Evolutionary conservation across 2,113 vertebrate genomes (phyloP).

Genomic region (cattle (Bos taurus)): DNA sequence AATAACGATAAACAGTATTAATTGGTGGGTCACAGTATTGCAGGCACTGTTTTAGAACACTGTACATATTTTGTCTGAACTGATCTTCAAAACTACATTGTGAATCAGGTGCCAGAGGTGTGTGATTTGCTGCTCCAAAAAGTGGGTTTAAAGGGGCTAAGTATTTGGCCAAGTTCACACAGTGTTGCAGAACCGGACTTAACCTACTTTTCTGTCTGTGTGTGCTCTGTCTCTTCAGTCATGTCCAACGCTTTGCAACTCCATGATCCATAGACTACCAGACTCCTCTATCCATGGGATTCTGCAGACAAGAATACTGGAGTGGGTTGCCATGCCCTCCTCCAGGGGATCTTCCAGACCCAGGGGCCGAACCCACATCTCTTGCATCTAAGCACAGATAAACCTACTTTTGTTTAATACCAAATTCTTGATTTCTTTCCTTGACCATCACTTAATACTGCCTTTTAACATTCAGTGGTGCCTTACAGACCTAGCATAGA

Average conservation of each 20-base stretch:
- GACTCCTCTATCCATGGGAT: background rate
- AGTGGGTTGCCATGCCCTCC: background rate
- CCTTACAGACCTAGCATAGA: background rate
- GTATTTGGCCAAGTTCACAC: background rate
- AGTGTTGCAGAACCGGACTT: background rate
- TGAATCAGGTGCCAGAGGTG: background rate
- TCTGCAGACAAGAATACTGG: background rate
- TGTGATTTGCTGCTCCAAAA: background rate
- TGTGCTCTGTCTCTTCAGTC: background rate
- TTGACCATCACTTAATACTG: background rate
- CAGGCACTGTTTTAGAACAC: background rate
- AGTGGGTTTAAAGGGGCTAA: background rate
- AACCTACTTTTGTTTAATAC: background rate
- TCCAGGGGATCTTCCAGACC: background rate
- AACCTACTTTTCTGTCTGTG: background rate
- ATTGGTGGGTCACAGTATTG: rapidly evolving
- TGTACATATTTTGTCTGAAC: background rate
- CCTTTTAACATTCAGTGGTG: background rate
- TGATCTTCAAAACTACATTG: background rate
- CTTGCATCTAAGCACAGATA: background rate
- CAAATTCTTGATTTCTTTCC: background rate
- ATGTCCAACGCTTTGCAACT: background rate
- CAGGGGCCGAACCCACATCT: background rate
- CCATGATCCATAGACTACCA: background rate
- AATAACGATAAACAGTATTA: background rate